phyloP scores from a whole-genome alignment of 2,888 invertebrate genomes.

The Cryptosula pallasiana region DNA sequence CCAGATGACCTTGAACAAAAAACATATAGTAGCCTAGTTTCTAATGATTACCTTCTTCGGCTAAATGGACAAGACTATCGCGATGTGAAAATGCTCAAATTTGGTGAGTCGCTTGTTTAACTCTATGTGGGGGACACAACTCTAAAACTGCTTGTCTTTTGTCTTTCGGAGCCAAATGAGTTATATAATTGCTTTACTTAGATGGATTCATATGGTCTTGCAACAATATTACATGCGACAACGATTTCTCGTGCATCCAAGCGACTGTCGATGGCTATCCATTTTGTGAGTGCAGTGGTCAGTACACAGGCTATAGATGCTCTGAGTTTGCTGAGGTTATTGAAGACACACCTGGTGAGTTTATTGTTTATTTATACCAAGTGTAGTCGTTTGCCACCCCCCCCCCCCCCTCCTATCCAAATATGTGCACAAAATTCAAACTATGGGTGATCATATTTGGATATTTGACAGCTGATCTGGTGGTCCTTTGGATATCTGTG shows the following conservation, averaged over 20 bases:
- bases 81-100: not conserved
- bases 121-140: too few species aligned
- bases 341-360: not conserved
- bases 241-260: not conserved
- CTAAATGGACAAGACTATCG: not conserved
- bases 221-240: not conserved
- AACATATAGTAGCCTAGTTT: not conserved
- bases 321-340: not conserved
- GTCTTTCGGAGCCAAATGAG: too few species aligned
- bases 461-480: not conserved
- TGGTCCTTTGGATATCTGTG: conserved; percentile 11
- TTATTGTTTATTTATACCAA: too few species aligned
- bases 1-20: not conserved
- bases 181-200: not conserved
- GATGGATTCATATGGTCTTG: not conserved
- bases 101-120: too few species aligned
- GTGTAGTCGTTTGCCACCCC: too few species aligned
- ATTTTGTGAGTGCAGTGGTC: not conserved
- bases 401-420: too few species aligned
- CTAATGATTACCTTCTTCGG: not conserved
- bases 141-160: too few species aligned
- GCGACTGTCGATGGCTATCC: not conserved
- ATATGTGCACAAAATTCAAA: too few species aligned
- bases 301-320: not conserved
- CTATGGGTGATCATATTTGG: too few species aligned